Conservation (phyloP, 37 sponge, comb jelly and placozoan genomes). For the Cladorhizidae sp. region DNA sequence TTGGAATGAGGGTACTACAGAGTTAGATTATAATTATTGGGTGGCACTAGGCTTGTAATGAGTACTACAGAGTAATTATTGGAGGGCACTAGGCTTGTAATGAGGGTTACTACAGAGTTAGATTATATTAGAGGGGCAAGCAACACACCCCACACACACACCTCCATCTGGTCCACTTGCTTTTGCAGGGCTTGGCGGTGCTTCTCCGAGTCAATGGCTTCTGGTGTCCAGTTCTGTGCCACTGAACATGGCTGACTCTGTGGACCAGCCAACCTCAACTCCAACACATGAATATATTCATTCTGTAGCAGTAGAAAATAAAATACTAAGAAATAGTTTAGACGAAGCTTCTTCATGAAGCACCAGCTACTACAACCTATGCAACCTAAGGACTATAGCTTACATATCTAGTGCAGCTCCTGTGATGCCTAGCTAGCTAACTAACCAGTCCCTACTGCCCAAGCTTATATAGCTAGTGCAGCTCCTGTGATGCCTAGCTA, state of each 20-base stretch:
- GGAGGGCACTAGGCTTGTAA: too few species aligned
- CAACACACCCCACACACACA: too few species aligned
- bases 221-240: background rate
- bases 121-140: too few species aligned
- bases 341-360: too few species aligned
- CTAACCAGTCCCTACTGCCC: background rate
- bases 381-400: too few species aligned
- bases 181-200: conserved; percentile 65
- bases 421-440: background rate
- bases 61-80: too few species aligned
- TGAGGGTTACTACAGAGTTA: too few species aligned
- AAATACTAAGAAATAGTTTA: background rate
- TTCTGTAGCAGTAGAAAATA: background rate
- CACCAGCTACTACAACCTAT: too few species aligned
- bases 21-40: too few species aligned
- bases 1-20: too few species aligned
- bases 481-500: background rate
- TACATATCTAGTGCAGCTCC: too few species aligned
- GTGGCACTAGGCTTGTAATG: too few species aligned
- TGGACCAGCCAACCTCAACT: conserved; percentile 41
- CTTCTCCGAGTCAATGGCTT: background rate
- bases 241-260: background rate
- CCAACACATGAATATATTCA: conserved; percentile 19
- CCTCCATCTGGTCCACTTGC: conserved; percentile 91
- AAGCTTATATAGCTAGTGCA: background rate